Base-by-base conservation (phyloP, 1,140 invertebrate genomes). In the Drosophila murphyi region DNA sequence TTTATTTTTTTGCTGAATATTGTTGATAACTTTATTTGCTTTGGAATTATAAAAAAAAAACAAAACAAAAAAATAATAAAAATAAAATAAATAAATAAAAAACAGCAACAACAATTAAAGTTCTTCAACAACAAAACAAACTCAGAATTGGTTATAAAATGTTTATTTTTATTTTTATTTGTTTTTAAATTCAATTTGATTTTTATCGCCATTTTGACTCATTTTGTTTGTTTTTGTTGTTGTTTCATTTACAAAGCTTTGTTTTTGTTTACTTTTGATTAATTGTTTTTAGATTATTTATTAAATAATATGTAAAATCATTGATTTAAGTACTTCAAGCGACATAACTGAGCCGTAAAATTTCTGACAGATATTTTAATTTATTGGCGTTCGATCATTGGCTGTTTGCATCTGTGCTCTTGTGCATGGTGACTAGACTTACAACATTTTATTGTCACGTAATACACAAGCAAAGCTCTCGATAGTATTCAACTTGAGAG, bases 11-110 rank as follows among this genome's bases (percentile, higher is more conserved):
- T 88, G 72, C 82, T 88, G 76, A 54, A 52, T 63, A 73, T 88
- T 88, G 85, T 89, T 88, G 85, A 88, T 88, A 88, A 88, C 80
- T 88, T 83, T 88, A 88, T 88, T 88, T 88, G 64, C 77, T 73
- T 75, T 72, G 64, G 61, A 51, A 67, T 72, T 82, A 78, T 51
- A 51, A 76, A 52, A 45, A 12, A 55, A 72, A 47, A 54, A 68
- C 47, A 29, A 51, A 12, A 32, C 34, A 2, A 60, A 61, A 12
- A 81, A 65, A 70, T 78, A 62, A 39, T 51, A 64, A 57, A 12
- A 56, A 31, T 28, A 70, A 20, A 20, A 20, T 20, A 20, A 20
- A 20, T 20, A 20, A 20, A 20, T 20, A 2, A 20, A 20, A 20
- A 20, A 20, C 20, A 20, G 43, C 41, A 77, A 50, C 10, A 56